phyloP scores from a whole-genome alignment of 2,888 invertebrate genomes.

The Drosophila heteroneura region DNA sequence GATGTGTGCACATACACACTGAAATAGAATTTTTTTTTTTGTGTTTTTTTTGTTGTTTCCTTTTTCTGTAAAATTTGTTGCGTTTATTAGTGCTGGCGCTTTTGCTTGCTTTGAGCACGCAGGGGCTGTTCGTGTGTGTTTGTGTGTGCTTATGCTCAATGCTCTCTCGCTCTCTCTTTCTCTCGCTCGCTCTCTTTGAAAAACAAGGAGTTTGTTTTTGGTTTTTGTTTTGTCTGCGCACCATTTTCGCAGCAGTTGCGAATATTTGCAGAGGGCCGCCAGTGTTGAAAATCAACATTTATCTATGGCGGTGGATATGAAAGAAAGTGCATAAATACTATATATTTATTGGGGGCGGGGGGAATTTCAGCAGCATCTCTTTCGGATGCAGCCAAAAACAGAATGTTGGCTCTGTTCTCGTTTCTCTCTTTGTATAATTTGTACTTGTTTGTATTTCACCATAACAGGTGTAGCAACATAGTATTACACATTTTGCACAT shows the following conservation, averaged over 20 bases:
- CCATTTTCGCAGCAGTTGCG: slow-evolving; percentile 31
- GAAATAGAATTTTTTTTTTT: slow-evolving; percentile 39
- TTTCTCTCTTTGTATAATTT: not conserved
- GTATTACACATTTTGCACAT: not conserved
- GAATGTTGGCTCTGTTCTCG: not conserved
- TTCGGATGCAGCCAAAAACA: not conserved
- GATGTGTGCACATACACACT: not conserved
- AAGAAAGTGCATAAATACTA: not conserved
- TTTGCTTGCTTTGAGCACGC: slow-evolving; percentile 21
- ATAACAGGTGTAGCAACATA: slow-evolving; percentile 1
- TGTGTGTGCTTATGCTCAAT: slow-evolving; percentile 6
- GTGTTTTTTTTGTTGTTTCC: slow-evolving; percentile 55
- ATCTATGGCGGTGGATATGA: not conserved
- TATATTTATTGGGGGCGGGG: not conserved
- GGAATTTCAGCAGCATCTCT: not conserved
- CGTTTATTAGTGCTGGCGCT: slow-evolving; percentile 63
- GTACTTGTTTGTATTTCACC: not conserved
- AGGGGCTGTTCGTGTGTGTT: slow-evolving; percentile 29
- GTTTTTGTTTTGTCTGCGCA: slow-evolving; percentile 21
- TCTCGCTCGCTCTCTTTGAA: not conserved
- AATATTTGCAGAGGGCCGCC: slow-evolving; percentile 16
- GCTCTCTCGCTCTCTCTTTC: not conserved
- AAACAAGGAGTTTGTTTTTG: slow-evolving; percentile 39
- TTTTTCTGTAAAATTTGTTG: slow-evolving; percentile 63
- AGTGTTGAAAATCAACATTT: slow-evolving; percentile 5